Evolutionary conservation across 2,888 invertebrate genomes (phyloP).

Genomic region (Synergus umbraculus): DNA sequence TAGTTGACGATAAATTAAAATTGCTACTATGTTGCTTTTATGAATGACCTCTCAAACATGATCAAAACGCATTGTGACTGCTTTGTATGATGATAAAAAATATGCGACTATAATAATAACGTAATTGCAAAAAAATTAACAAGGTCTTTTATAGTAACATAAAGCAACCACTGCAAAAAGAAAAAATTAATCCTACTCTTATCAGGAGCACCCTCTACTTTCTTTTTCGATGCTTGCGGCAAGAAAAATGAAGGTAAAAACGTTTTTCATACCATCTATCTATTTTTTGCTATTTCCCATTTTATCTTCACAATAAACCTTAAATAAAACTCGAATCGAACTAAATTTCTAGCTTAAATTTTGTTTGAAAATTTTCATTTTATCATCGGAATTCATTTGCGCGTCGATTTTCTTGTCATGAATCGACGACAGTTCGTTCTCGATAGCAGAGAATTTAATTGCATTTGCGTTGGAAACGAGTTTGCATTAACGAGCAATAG

Average conservation of each 20-base stretch:
- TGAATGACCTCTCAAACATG: neutral
- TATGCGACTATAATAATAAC: neutral
- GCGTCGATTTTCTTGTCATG: conserved; percentile 30
- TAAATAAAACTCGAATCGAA: neutral
- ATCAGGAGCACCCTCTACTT: neutral
- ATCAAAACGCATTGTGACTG: neutral
- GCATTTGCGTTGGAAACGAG: conserved; percentile 38
- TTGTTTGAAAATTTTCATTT: neutral
- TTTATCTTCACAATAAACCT: neutral
- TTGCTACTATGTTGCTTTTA: neutral
- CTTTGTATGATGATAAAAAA: neutral
- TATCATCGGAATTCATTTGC: conserved; percentile 5
- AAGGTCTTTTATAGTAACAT: neutral
- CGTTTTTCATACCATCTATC: neutral
- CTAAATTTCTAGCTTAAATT: neutral
- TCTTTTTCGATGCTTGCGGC: neutral
- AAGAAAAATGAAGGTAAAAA: neutral
- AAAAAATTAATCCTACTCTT: conserved; percentile 22
- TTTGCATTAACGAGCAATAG: conserved; percentile 40
- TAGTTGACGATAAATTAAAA: neutral
- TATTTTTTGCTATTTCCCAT: neutral
- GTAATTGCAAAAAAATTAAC: neutral
- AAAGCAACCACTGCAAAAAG: conserved; percentile 10
- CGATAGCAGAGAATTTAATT: conserved; percentile 39
- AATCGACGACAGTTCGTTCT: conserved; percentile 36